Evolutionary conservation across 2,888 invertebrate genomes (phyloP), one percentile per base, ranked within the genome.

Genomic region (Drosophila prolongata): DNA sequence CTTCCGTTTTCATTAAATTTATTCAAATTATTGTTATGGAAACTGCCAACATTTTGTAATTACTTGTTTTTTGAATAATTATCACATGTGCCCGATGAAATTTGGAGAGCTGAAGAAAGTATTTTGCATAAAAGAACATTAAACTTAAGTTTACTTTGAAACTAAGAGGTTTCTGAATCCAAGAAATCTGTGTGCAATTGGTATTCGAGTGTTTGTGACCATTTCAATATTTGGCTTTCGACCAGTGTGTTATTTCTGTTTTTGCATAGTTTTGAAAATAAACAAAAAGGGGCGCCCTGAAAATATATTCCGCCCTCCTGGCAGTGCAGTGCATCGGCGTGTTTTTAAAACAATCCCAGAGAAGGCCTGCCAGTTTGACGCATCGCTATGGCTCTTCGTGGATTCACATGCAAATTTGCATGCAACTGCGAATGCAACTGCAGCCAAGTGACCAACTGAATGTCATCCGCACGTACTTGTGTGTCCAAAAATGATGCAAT

Each of bases 401-500:
- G 37, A 58, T n/a, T 68, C 44, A 16, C 46, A 58, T 70, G 44
- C 24, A 59, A 71, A 69, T 72, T 69, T 47, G 73, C 50, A 46
- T 67, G 30, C 64, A 43, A 52, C 67, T 50, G 46, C 46, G 42
- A 54, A 14, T 72, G 59, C 57, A 73, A 54, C 34, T 70, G 76
- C 55, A 76, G 40, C 54, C 57, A 24, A 50, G 50, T 60, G 76
- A 16, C 50, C 47, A 54, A 62, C 27, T 46, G 53, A 61, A 62
- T 71, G 75, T 47, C 54, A 65, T 58, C 56, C 49, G 38, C 53
- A 40, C 40, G 14, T 19, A 56, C 62, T 64, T 64, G 56, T 47
- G 70, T 55, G 55, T 40, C 56, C 59, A 77, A 56, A 60, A 78
- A 76, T 84, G 78, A 78, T 76, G 72, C 83, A 83, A 83, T 89